Percentiles rank a stretch among this genome's conserved stretches.
These are phyloP conservation scores for Labroides dimidiatus DNA, from an alignment of 2,797 vertebrate genomes.

Conservation along the genomic window DNA sequence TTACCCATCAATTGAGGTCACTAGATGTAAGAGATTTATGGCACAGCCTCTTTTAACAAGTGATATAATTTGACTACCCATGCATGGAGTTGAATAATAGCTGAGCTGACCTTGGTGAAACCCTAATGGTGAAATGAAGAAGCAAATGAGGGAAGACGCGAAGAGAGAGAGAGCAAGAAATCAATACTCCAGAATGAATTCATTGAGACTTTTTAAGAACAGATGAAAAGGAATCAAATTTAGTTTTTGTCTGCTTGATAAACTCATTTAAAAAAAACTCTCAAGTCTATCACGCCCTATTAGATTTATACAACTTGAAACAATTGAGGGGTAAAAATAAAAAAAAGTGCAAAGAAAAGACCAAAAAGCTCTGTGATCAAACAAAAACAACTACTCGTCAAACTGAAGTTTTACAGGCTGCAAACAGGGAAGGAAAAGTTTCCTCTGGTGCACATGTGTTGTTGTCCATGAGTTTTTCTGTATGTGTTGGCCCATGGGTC, in stretches of 20 bases:
- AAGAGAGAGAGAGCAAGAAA: conserved; percentile 8
- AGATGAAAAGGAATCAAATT: conserved; percentile 28
- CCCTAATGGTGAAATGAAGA: conserved; percentile 22
- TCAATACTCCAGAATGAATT: conserved; percentile 23
- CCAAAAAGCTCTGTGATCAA: background rate
- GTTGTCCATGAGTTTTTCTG: conserved; percentile 20
- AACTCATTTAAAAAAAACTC: conserved; percentile 16
- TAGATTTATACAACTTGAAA: conserved; percentile 18
- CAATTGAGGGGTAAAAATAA: background rate
- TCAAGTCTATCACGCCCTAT: conserved; percentile 20
- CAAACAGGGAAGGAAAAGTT: background rate
- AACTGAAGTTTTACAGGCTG: conserved; percentile 2
- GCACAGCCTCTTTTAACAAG: conserved; percentile 11
- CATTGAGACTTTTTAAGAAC: background rate
- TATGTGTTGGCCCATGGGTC: conserved; percentile 37
- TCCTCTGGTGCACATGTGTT: conserved; percentile 14
- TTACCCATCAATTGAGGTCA: conserved; percentile 22
- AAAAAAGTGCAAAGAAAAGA: background rate
- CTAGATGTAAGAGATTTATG: conserved; percentile 31
- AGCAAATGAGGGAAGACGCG: conserved; percentile 6
- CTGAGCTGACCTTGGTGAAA: conserved; percentile 48
- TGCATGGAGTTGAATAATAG: conserved; percentile 45
- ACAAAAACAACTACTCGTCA: background rate
- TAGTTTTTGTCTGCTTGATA: conserved; percentile 22
- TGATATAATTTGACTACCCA: conserved; percentile 47